A percentile compares a stretch with the other conserved stretches of the same genome.
These are phyloP conservation scores for Ctenomys sociabilis DNA, from an alignment of 2,113 vertebrate genomes.

Conservation along the genomic window DNA sequence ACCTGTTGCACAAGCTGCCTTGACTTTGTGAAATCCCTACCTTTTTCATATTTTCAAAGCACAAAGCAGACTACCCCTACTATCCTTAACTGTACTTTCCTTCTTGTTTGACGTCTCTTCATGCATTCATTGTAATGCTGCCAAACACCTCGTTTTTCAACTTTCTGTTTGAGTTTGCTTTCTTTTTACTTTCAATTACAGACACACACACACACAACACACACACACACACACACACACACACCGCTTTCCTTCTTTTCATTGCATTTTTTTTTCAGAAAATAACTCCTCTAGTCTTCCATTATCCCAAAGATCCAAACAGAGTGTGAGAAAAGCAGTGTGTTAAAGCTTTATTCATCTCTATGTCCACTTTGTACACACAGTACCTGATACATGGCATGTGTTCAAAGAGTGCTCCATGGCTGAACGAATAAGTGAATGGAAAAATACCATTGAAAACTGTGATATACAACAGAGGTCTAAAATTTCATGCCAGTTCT, in stretches of 20 bases:
- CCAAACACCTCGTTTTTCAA: conserved; percentile 12
- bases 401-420: not conserved
- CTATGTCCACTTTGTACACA: not conserved
- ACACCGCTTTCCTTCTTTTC: not conserved
- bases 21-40: not conserved
- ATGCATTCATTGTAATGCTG: not conserved
- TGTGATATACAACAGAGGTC: not conserved
- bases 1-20: not conserved
- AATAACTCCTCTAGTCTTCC: not conserved
- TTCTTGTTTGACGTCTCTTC: not conserved
- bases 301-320: not conserved
- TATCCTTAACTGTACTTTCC: not conserved
- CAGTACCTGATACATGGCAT: not conserved
- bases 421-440: not conserved
- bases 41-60: not conserved
- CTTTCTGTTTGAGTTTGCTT: conserved; percentile 9
- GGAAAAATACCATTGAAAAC: conserved; percentile 2
- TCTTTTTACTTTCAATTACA: conserved; percentile 16
- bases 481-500: not conserved
- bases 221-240: not conserved
- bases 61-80: not conserved
- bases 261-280: not conserved
- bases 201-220: not conserved
- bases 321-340: not conserved
- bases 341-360: not conserved